phyloP scores from a whole-genome alignment of 2,797 vertebrate species.

The Todus mexicanus region DNA sequence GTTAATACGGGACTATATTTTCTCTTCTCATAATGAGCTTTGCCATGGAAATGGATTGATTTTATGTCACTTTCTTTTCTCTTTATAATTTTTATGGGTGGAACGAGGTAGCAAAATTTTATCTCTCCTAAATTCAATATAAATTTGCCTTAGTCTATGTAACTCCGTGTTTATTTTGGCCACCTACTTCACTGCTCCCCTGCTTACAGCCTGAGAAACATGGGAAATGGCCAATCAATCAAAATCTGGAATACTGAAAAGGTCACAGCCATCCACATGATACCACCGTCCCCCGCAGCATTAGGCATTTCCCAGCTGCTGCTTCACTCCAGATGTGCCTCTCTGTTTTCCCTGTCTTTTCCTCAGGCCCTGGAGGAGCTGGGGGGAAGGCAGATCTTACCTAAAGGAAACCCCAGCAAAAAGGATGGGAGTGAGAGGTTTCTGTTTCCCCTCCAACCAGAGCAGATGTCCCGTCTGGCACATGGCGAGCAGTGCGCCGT shows the following conservation, averaged over 20 bases:
- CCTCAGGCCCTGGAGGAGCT: background rate
- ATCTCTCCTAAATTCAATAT: conserved; percentile 17
- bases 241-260: conserved; percentile 24
- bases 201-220: background rate
- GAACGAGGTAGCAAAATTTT: conserved; percentile 40
- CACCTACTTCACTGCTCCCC: background rate
- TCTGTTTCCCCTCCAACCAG: background rate
- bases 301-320: background rate
- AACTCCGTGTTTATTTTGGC: background rate
- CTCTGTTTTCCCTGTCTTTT: background rate
- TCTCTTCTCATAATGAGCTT: conserved; percentile 48
- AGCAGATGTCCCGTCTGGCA: background rate
- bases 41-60: conserved; percentile 56
- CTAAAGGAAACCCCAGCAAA: background rate
- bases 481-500: fast-evolving
- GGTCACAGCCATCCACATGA: background rate
- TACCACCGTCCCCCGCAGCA: background rate
- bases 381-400: background rate
- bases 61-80: conserved; percentile 52
- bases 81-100: conserved; percentile 56
- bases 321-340: background rate
- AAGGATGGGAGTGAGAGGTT: background rate
- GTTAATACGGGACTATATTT: conserved; percentile 50
- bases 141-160: background rate
- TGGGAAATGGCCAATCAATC: background rate